These are phyloP conservation scores for Theonella swinhoei DNA, from an alignment of 37 sponge, comb jelly and placozoan species.

Conservation along the genomic window DNA sequence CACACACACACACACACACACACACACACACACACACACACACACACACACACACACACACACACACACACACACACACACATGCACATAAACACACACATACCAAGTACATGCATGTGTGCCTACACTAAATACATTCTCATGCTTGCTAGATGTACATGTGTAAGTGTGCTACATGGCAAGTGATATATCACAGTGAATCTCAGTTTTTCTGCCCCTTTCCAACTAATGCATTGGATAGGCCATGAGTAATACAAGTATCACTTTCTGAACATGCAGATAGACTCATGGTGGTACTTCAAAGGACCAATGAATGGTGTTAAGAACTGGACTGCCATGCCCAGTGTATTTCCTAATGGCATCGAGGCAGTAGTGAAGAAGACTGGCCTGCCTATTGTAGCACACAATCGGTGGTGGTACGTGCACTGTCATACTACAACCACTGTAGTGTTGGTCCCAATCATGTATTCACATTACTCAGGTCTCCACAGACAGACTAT, in stretches of 20 bases:
- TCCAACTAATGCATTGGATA: too few relatives aligned
- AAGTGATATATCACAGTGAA: neutral
- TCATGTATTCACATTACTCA: neutral
- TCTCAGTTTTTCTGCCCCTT: too few relatives aligned
- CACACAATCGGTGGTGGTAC: conserved; percentile 84
- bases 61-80: conserved; percentile 2
- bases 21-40: too few relatives aligned
- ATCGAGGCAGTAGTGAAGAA: conserved; percentile 50
- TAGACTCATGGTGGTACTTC: conserved; percentile 91
- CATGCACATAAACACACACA: too few relatives aligned
- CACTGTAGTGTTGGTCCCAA: conserved; percentile 1
- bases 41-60: too few relatives aligned
- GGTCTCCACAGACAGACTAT: conserved; percentile 70
- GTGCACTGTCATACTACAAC: neutral
- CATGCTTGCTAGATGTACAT: conserved; percentile 6
- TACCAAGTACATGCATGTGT: neutral
- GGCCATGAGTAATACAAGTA: neutral
- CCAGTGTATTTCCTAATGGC: conserved; percentile 73
- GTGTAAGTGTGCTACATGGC: neutral
- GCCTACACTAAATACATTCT: neutral
- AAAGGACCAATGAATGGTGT: conserved; percentile 64
- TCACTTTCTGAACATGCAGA: conserved; percentile 3
- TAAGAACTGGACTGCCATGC: conserved; percentile 83
- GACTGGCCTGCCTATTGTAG: conserved; percentile 66
- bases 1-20: too few relatives aligned